These are phyloP conservation scores for Kryphioiulus occultus DNA, from an alignment of 2,888 invertebrate genomes.

Conservation along the genomic window DNA sequence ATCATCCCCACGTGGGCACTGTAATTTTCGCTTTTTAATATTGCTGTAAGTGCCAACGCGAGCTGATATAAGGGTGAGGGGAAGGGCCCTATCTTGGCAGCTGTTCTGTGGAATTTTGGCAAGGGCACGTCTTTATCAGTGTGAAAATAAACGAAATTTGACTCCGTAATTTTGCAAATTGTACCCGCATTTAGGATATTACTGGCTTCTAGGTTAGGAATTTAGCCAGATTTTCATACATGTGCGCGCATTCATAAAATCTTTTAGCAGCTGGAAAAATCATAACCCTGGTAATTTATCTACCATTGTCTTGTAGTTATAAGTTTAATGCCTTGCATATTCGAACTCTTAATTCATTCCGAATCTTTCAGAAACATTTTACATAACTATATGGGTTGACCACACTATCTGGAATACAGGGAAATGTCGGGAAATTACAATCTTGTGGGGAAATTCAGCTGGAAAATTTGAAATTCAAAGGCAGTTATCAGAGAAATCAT, in stretches of 20 bases:
- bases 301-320: too few species aligned
- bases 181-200: background rate
- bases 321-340: too few species aligned
- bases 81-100: background rate
- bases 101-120: background rate
- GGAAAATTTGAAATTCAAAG: too few species aligned
- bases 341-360: too few species aligned
- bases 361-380: too few species aligned
- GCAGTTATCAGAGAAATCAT: too few species aligned
- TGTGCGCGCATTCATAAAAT: background rate
- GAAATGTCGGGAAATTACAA: too few species aligned
- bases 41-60: background rate
- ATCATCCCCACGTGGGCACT: background rate
- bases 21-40: conserved; percentile 30
- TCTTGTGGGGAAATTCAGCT: too few species aligned
- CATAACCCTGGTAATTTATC: too few species aligned
- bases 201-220: background rate
- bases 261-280: background rate
- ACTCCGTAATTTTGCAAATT: background rate
- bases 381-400: too few species aligned
- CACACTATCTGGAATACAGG: too few species aligned
- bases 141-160: background rate
- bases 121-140: background rate
- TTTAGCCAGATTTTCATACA: background rate
- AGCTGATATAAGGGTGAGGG: background rate